Base-by-base conservation (phyloP, 2,797 vertebrate genomes). In the Gastrophryne carolinensis region DNA sequence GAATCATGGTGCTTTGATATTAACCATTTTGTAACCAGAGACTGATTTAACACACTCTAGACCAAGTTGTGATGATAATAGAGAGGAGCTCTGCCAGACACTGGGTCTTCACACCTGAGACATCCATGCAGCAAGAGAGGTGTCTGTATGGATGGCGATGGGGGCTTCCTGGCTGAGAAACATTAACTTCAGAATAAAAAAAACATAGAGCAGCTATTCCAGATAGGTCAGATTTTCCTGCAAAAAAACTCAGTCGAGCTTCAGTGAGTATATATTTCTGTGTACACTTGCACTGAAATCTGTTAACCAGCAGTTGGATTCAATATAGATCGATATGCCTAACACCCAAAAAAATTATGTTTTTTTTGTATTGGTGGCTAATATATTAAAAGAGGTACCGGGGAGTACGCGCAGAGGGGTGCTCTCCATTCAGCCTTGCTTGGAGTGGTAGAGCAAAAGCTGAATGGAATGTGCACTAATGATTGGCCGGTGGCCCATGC, bases 121-220 rank as follows among this genome's bases (percentile, higher is more conserved):
- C 19, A 5, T 57, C 53, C 11, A 30, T 35, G 24, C 17, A 37
- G 23, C 23, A 34, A 17, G 50, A 30, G 15, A 34, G 11, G 34
- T 29, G 35, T 35, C 10, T 29, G 24, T 26, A 24, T 3, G 30
- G 5, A 24, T 7, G 9, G 30, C 64, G 27, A 30, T 34, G 32
- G 10, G 24, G 29, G 29, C 37, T 34, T 17, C 13, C n/a, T 34
- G 62, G 41, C 17, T 58, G 29, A 6, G 12, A 35, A 11, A 49
- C 27, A 35, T 74, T 9, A 32, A 73, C 32, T 35, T 73, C 35
- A 53, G 49, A 37, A 66, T 74, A 52, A 65, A 58, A 67, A 19
- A 44, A 27, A 37, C 39, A 35, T 9, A 58, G 26, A 19, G 21
- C 11, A 13, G 9, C 52, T 29, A 27, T 29, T 47, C 35, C 27